phyloP scores from a whole-genome alignment of 2,888 invertebrate species.

The Rosalia funebris region DNA sequence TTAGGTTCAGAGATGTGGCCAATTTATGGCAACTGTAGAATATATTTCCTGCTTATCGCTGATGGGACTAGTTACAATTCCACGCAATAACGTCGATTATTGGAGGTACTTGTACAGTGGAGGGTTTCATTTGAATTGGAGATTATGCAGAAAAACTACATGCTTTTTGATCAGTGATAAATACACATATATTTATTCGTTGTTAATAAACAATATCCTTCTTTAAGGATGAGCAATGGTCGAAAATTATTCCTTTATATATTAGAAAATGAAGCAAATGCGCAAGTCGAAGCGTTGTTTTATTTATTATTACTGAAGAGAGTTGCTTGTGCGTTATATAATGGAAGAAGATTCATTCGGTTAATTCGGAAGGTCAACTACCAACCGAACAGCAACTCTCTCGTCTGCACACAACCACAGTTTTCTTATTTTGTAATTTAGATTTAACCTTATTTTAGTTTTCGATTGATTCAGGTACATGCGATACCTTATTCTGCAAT shows the following conservation, averaged over 20 bases:
- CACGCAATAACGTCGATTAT: slow-evolving; percentile 69
- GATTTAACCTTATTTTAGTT: too few relatives aligned
- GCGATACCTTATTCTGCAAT: too few relatives aligned
- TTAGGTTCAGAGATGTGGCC: slow-evolving; percentile 80
- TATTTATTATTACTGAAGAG: slow-evolving; percentile 74
- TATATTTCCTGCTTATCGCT: slow-evolving; percentile 70
- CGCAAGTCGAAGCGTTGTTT: slow-evolving; percentile 75
- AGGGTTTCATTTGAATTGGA: slow-evolving; percentile 86
- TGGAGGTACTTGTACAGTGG: slow-evolving; percentile 79
- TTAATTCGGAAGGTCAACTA: slow-evolving; percentile 71
- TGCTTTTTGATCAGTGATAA: slow-evolving; percentile 78
- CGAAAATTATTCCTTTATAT: slow-evolving; percentile 71
- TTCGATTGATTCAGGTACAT: too few relatives aligned
- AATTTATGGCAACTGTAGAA: slow-evolving; percentile 73
- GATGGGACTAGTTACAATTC: slow-evolving; percentile 72
- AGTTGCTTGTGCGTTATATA: slow-evolving; percentile 84
- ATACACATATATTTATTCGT: too few relatives aligned
- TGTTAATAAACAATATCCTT: background rate
- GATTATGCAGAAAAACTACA: slow-evolving; percentile 87
- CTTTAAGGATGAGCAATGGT: slow-evolving; percentile 67
- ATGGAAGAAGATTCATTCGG: slow-evolving; percentile 81
- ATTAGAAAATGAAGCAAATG: slow-evolving; percentile 75
- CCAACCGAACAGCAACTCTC: slow-evolving; percentile 72
- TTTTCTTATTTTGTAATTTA: too few relatives aligned
- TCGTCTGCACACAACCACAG: too few relatives aligned